Base-by-base conservation (phyloP, 2,113 vertebrate genomes). In the Chlamydotis undulata region DNA sequence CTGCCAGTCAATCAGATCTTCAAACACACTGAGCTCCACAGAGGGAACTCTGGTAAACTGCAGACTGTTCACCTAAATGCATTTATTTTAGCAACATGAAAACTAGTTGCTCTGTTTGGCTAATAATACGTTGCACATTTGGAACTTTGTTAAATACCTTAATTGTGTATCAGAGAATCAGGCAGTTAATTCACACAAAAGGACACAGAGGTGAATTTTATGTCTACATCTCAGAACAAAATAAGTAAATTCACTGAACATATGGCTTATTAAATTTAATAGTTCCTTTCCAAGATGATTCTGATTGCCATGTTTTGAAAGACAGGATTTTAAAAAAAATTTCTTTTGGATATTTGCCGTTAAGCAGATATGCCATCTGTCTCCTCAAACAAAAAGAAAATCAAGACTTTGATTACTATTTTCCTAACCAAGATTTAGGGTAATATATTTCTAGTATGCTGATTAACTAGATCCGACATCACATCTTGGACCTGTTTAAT, bases 241-340 rank as follows among this genome's bases (percentile, higher is more conserved):
- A 97, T 96, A 97, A 98, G 96, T 97, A 96, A 98, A 97, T 97
- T 97, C 93, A 96, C 95, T 95, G 98, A 98, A 96, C 98, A 98
- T 98, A 98, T 98, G 98, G 98, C 98, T 97, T 97, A 98, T 98
- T 98, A 98, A 96, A 97, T 97, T 97, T 97, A 98, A 98, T 97
- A 98, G 96, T 96, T 98, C 91, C 96, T 97, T 98, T 98, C 97
- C 97, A 98, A 98, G 97, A 98, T 96, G 93, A 98, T 97, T 98
- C 96, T 96, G 96, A 98, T 94, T 97, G 97, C 97, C 97, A 97
- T 98, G 97, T 98, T 98, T 98, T 98, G 97, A 98, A 98, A 98
- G 97, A 98, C 93, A 98, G 97, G 94, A 89, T 97, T 97, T 92
- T 0, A 3, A 86, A 95, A 95, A 96, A 97, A 97, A 84, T 0